phyloP scores from a whole-genome alignment of 2,888 invertebrate species.

The Scaptomyza reducta region DNA sequence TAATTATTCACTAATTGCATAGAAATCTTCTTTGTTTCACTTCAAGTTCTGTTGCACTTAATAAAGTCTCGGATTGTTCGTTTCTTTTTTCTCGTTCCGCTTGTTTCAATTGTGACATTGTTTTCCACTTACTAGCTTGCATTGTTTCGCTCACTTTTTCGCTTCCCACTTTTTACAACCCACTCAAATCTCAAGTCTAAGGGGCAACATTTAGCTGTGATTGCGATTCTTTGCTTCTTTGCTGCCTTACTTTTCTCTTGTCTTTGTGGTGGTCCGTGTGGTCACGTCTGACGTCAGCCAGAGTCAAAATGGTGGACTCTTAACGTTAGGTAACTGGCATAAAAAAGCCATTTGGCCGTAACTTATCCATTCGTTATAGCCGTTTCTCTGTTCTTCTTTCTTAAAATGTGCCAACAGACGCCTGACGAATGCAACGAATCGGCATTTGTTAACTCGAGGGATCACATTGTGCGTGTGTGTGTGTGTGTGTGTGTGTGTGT shows the following conservation, averaged over 20 bases:
- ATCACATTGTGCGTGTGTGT: constrained; percentile 25
- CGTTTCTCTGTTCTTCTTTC: background rate
- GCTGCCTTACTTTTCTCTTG: background rate
- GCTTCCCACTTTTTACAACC: background rate
- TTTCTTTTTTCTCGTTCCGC: no score
- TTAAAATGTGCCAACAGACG: constrained; percentile 46
- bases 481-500: no score
- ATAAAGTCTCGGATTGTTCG: no score
- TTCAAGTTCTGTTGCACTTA: no score
- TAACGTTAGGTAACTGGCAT: constrained; percentile 31
- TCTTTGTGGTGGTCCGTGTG: background rate
- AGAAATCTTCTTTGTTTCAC: no score
- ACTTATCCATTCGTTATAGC: constrained; percentile 56
- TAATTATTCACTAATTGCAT: no score
- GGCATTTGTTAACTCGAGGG: constrained; percentile 24
- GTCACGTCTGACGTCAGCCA: constrained; percentile 30
- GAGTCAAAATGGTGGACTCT: constrained; percentile 8
- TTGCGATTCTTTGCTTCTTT: constrained; percentile 2
- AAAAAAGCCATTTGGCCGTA: constrained; percentile 34
- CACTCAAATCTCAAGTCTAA: background rate
- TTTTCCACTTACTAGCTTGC: background rate
- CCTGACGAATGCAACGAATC: constrained; percentile 70
- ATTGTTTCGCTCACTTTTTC: background rate
- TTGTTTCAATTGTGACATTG: no score
- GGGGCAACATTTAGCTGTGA: background rate